Evolutionary conservation across 2,113 vertebrate species (phyloP).

Genomic region (Lasiurus cinereus): DNA sequence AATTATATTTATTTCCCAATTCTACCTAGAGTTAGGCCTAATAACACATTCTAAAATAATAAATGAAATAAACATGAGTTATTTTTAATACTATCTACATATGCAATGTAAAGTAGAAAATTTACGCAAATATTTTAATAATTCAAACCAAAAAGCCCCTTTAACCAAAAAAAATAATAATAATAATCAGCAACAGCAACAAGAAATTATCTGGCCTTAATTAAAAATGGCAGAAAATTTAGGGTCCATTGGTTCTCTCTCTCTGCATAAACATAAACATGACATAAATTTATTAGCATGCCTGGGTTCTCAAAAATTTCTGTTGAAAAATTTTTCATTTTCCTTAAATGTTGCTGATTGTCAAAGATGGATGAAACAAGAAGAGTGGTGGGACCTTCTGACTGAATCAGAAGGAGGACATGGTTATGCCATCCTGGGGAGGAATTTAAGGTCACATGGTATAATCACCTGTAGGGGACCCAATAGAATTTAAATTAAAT

Average conservation of each 20-base stretch:
- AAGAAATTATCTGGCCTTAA: slow-evolving; percentile 16
- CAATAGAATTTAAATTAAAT: slow-evolving; percentile 50
- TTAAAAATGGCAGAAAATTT: slow-evolving; percentile 38
- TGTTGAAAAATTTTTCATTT: slow-evolving; percentile 49
- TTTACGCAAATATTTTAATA: slow-evolving; percentile 55
- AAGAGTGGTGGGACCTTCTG: background rate
- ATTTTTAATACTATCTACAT: slow-evolving; percentile 26
- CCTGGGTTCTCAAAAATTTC: background rate
- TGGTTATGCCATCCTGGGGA: background rate
- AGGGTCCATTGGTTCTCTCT: background rate
- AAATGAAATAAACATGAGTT: background rate
- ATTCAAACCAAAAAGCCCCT: slow-evolving; percentile 16
- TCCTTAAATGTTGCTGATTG: background rate
- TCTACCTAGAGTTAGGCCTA: background rate
- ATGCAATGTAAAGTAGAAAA: slow-evolving; percentile 47
- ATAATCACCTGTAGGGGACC: background rate
- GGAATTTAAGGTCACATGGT: background rate
- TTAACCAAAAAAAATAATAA: slow-evolving; percentile 43
- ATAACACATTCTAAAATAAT: slow-evolving; percentile 26
- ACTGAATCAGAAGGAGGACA: background rate
- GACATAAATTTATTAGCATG: background rate
- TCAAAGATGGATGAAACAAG: background rate
- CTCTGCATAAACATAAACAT: background rate
- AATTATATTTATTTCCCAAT: background rate
- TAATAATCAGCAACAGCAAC: background rate